phyloP scores from a whole-genome alignment of 92 coral and sea anemone genomes.

The Umimayanthus kanabou region DNA sequence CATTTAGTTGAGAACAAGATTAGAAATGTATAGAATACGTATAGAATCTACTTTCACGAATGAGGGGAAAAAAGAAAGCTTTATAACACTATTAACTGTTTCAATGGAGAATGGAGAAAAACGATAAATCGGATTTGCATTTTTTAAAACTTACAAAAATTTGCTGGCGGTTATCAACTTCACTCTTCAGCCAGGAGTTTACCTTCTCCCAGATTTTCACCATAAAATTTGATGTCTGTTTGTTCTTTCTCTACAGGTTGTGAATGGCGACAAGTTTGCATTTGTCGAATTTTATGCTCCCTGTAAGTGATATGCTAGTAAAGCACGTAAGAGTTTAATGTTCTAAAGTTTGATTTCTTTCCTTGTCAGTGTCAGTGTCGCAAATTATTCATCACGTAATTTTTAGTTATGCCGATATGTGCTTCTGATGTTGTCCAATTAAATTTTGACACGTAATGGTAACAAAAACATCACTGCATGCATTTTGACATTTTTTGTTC shows the following conservation, averaged over 20 bases:
- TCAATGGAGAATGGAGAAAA: no score
- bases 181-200: no score
- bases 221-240: not conserved
- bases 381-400: not conserved
- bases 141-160: no score
- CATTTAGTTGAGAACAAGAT: no score
- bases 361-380: not conserved
- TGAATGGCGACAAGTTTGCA: slow-evolving; percentile 86
- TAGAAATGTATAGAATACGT: no score
- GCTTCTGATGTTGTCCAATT: not conserved
- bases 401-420: not conserved
- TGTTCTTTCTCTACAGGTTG: slow-evolving; percentile 58
- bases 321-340: not conserved
- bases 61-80: not conserved
- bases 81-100: not conserved
- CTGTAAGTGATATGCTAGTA: slow-evolving; percentile 58
- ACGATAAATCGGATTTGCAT: not conserved
- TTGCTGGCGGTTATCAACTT: no score
- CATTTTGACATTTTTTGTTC: not conserved
- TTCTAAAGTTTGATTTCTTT: not conserved
- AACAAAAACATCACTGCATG: not conserved
- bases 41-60: no score
- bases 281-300: slow-evolving; percentile 88
- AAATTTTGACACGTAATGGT: not conserved
- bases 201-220: not conserved